Conservation (phyloP, 2,888 invertebrate species). For the Adineta ricciae region DNA sequence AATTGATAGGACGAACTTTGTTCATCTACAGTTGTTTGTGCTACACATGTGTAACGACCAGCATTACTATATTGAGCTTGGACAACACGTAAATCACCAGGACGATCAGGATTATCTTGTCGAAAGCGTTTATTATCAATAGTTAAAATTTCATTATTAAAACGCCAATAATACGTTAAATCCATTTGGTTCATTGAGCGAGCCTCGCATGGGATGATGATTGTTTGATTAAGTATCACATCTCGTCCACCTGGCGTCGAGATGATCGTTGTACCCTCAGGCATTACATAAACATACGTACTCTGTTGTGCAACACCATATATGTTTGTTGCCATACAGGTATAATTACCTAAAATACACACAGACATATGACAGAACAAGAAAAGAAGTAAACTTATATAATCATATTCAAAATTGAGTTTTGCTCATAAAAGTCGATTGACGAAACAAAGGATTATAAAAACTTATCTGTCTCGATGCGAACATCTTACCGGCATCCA, state of each 20-base stretch:
- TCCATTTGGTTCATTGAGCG: conserved; percentile 27
- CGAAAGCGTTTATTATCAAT: conserved; percentile 21
- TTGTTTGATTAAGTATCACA: conserved; percentile 24
- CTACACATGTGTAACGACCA: conserved; percentile 31
- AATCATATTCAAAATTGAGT: not conserved
- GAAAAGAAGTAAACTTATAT: not conserved
- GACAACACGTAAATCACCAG: conserved; percentile 32
- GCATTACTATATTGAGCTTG: conserved; percentile 27
- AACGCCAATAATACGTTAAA: conserved; percentile 31
- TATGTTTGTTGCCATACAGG: conserved; percentile 31
- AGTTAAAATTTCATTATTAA: conserved; percentile 27
- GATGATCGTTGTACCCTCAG: conserved; percentile 28
- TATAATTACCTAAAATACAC: conserved; percentile 25
- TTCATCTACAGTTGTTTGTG: conserved; percentile 31
- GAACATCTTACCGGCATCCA: conserved; percentile 13
- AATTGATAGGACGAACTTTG: conserved; percentile 6
- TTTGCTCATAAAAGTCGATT: not conserved
- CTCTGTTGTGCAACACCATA: conserved; percentile 21
- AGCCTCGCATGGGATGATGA: conserved; percentile 29
- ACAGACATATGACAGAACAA: not conserved
- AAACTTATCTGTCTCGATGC: not conserved
- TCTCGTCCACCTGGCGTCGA: not conserved
- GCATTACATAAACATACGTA: conserved; percentile 29
- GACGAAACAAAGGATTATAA: not conserved
- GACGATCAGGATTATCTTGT: conserved; percentile 29